Evolutionary conservation across 2,113 vertebrate genomes (phyloP).

Genomic region (Oncorhynchus clarkii): DNA sequence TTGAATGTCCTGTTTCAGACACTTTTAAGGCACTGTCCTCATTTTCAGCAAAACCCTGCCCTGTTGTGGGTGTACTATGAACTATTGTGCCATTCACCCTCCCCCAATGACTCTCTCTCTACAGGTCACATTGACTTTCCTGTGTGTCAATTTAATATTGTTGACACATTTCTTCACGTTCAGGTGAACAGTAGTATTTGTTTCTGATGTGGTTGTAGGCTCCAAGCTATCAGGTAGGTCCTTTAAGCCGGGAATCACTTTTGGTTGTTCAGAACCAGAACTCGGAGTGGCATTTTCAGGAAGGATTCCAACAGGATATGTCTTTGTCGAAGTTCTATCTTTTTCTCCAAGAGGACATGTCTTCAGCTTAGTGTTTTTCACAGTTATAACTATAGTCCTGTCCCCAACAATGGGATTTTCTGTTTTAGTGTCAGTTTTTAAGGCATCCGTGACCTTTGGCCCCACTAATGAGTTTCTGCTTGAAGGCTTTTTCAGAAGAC

Average conservation of each 20-base stretch:
- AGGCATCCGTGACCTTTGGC: conserved; percentile 9
- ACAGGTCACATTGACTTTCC: conserved; percentile 30
- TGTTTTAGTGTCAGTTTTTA: conserved; percentile 15
- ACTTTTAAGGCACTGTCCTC: neutral
- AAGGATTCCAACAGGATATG: conserved; percentile 15
- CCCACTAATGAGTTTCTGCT: neutral
- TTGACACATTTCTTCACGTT: conserved; percentile 65
- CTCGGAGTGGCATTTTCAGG: conserved; percentile 22
- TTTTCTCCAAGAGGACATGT: conserved; percentile 3
- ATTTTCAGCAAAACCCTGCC: neutral
- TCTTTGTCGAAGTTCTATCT: neutral
- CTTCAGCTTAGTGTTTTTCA: conserved; percentile 1
- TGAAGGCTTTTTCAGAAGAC: conserved; percentile 24
- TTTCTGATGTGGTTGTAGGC: conserved; percentile 25
- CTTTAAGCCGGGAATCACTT: conserved; percentile 3
- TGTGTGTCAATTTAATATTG: conserved; percentile 60
- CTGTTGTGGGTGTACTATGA: neutral
- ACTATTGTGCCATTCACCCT: conserved; percentile 21
- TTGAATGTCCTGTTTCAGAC: neutral
- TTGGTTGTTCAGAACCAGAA: conserved; percentile 18
- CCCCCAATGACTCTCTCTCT: conserved; percentile 29
- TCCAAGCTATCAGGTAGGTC: conserved; percentile 9
- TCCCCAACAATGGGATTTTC: neutral
- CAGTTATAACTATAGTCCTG: neutral
- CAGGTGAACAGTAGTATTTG: conserved; percentile 20